Percentiles rank a stretch among this genome's conserved stretches.
Evolutionary conservation across 2,888 invertebrate species (phyloP).

Genomic region (Andrena trimmerana): DNA sequence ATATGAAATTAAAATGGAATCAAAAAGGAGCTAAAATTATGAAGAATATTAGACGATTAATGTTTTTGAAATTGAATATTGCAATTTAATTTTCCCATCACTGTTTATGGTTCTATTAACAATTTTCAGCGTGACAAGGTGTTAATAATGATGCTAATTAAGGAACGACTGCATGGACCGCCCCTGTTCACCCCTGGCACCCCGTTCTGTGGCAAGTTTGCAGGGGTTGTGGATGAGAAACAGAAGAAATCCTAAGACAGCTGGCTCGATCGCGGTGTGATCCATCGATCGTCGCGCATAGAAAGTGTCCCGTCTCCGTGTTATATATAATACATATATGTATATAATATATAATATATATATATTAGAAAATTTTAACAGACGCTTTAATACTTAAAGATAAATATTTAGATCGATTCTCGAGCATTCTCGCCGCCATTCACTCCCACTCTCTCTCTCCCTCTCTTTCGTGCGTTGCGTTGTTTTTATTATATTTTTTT

Average conservation of each 20-base stretch:
- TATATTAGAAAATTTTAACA: conserved; percentile 64
- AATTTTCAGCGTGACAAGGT: too few species aligned
- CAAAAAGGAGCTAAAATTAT: too few species aligned
- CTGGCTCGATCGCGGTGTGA: conserved; percentile 20
- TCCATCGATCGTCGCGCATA: conserved; percentile 39
- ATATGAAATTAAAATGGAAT: too few species aligned
- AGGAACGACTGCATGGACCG: not conserved
- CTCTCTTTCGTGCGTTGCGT: conserved; percentile 9
- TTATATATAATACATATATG: conserved; percentile 50
- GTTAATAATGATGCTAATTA: not conserved
- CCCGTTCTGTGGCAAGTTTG: conserved; percentile 17
- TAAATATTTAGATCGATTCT: conserved; percentile 60
- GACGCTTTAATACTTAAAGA: conserved; percentile 62
- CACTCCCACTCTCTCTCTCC: conserved; percentile 42
- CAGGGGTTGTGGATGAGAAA: conserved; percentile 24
- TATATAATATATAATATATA: conserved; percentile 58
- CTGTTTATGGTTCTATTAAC: too few species aligned
- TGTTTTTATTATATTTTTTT: too few species aligned
- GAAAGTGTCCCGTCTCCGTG: conserved; percentile 52
- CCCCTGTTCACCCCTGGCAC: conserved; percentile 7
- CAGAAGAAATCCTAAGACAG: conserved; percentile 35
- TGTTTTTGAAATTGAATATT: too few species aligned
- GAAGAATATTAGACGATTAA: too few species aligned
- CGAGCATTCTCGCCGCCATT: conserved; percentile 37
- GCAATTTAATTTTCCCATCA: too few species aligned